Conservation (phyloP, 2,888 invertebrate species). For the Agrotis puta region DNA sequence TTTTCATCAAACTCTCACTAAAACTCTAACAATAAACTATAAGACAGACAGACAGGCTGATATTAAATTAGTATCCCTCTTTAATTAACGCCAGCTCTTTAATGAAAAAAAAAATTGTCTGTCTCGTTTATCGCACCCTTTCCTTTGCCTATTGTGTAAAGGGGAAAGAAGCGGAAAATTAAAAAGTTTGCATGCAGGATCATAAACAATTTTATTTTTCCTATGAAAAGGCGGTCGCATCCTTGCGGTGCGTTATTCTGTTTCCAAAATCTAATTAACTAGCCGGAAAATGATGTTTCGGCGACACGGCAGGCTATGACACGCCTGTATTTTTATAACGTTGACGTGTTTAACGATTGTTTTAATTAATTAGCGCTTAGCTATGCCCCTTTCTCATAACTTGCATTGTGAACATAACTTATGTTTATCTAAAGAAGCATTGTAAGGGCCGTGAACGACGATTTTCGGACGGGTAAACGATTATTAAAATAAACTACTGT, state of each 20-base stretch:
- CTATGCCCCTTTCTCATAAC: not conserved
- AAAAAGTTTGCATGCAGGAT: conserved; percentile 14
- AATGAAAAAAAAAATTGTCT: not conserved
- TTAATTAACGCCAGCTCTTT: not conserved
- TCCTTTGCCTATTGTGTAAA: conserved; percentile 21
- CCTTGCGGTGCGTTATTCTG: not conserved
- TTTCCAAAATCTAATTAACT: conserved; percentile 17
- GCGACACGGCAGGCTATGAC: not conserved
- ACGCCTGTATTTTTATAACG: not conserved
- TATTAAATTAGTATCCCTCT: not conserved
- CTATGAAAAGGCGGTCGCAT: conserved; percentile 1
- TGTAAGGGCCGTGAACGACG: too few species aligned
- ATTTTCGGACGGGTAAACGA: too few species aligned
- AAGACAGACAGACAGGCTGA: not conserved
- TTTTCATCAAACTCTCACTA: not conserved
- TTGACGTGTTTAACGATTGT: not conserved
- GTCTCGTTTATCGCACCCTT: conserved; percentile 18
- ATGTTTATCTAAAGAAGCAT: too few species aligned
- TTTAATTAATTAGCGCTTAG: not conserved
- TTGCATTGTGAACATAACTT: not conserved
- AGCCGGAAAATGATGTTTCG: conserved; percentile 1
- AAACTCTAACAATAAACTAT: not conserved
- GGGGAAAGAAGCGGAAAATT: conserved; percentile 34
- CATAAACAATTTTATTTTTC: conserved; percentile 1
- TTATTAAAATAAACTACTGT: too few species aligned